These are phyloP conservation scores for Matsumyia berberina DNA, from an alignment of 2,888 invertebrate genomes.

Conservation along the genomic window DNA sequence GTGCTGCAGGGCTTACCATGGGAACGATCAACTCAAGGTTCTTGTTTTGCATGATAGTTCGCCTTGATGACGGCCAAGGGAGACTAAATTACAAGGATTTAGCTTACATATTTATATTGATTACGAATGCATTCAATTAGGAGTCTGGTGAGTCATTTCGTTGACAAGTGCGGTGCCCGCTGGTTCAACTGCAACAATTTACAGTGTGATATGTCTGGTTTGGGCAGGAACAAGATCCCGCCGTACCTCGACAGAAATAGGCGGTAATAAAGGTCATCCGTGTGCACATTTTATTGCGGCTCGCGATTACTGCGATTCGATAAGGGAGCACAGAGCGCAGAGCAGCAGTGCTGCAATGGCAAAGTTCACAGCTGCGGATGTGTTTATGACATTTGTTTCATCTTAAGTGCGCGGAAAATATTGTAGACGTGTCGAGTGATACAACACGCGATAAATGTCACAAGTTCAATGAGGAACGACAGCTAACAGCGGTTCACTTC, in stretches of 20 bases:
- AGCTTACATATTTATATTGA: constrained; percentile 74
- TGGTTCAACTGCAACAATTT: constrained; percentile 50
- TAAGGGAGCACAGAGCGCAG: constrained; percentile 61
- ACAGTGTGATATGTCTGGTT: constrained; percentile 43
- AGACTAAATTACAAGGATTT: constrained; percentile 74
- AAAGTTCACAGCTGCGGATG: constrained; percentile 72
- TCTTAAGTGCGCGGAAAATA: constrained; percentile 73
- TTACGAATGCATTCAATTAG: constrained; percentile 75
- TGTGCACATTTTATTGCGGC: constrained; percentile 64
- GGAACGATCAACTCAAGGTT: constrained; percentile 37
- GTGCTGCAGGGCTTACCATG: constrained; percentile 73
- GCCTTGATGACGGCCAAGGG: constrained; percentile 65
- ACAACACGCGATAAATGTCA: constrained; percentile 72
- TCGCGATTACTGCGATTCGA: constrained; percentile 74
- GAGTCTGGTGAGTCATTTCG: constrained; percentile 67
- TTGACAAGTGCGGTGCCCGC: constrained; percentile 62
- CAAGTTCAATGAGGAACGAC: constrained; percentile 65
- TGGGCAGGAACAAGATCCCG: constrained; percentile 22
- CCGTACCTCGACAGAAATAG: constrained; percentile 22
- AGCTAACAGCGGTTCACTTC: constrained; percentile 45
- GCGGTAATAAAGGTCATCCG: constrained; percentile 67
- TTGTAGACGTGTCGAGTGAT: constrained; percentile 68
- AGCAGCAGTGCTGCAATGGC: constrained; percentile 42
- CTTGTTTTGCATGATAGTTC: constrained; percentile 41
- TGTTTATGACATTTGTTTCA: constrained; percentile 75